Base-by-base conservation (phyloP, 2,113 vertebrate species). In the Montifringilla adamsi region DNA sequence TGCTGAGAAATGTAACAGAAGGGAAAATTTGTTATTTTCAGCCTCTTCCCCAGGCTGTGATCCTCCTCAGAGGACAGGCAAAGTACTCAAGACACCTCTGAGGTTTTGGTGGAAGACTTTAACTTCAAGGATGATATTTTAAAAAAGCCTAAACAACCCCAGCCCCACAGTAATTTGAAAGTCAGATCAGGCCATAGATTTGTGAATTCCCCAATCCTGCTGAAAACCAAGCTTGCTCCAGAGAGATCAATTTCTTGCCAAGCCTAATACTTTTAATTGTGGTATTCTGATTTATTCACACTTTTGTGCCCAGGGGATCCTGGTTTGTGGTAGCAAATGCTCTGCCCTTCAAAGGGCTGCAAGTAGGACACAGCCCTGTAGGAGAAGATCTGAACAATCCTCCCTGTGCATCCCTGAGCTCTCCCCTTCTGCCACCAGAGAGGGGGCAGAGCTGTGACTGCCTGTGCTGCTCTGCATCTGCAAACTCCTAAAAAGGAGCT, bases 281-380 rank as follows among this genome's bases (percentile, higher is more conserved):
- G 56, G 59, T 85, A 41, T 47, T 76, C 78, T 85, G 85, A 95
- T 89, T 91, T 94, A 89, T 89, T 95, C 59, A 35, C 69, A 43
- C 56, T 84, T 19, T n/a, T 64, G 22, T 70, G 87, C 79, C 62
- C 4, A 0, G 53, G 37, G 60, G 76, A 21, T 69, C 86, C 56
- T 95, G 52, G 56, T 94, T 88, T 92, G 56, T 77, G 87, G 80
- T 68, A 94, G 86, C 76, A 92, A 90, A 80, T 31, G 31, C 2
- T 1, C 22, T 78, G 68, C 84, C 72, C 44, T 93, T 60, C 35
- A 31, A 31, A 92, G 18, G 35, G 23, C 82, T 89, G 62, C 67
- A 63, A 8, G 15, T 19, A 47, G 84, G 49, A 63, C 59, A 46
- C 33, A 26, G 30, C 27, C 43, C 66, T 69, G 49, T 7, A 55